Percentiles rank a stretch among this genome's conserved stretches.
phyloP scores from a whole-genome alignment of 2,113 vertebrate species.

The Paedocypris sp. region DNA sequence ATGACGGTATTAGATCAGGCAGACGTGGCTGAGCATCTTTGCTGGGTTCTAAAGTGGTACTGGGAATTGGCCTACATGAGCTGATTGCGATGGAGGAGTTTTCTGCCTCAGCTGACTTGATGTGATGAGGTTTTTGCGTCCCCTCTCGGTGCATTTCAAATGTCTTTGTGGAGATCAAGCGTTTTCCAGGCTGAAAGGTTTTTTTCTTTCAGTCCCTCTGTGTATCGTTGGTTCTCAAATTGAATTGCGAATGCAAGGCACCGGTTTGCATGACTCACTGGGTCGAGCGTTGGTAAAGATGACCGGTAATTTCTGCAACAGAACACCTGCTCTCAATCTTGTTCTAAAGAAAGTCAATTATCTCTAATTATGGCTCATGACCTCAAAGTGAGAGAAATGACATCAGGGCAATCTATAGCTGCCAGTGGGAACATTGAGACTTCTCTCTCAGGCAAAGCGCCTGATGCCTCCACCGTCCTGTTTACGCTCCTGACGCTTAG shows the following conservation, averaged over 20 bases:
- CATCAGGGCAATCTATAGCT: not conserved
- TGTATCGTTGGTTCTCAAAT: conserved; percentile 23
- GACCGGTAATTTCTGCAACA: not conserved
- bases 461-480: no score
- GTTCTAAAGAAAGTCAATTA: conserved; percentile 28
- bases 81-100: conserved; percentile 4
- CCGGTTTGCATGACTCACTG: no score
- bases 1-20: not conserved
- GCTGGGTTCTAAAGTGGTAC: not conserved
- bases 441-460: not conserved
- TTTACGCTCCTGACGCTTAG: no score
- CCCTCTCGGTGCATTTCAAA: not conserved
- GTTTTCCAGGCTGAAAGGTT: not conserved
- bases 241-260: conserved; percentile 36
- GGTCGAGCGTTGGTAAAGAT: not conserved
- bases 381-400: not conserved
- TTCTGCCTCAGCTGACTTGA: not conserved
- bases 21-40: not conserved
- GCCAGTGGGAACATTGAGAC: not conserved
- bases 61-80: not conserved
- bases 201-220: not conserved
- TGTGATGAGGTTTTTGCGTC: conserved; percentile 27
- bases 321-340: not conserved
- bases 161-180: conserved; percentile 31
- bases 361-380: conserved; percentile 20